Percentiles rank a stretch among this genome's conserved stretches.
Evolutionary conservation across 1,140 invertebrate genomes (phyloP).

Genomic region (Brachionus asplanchnoidis): DNA sequence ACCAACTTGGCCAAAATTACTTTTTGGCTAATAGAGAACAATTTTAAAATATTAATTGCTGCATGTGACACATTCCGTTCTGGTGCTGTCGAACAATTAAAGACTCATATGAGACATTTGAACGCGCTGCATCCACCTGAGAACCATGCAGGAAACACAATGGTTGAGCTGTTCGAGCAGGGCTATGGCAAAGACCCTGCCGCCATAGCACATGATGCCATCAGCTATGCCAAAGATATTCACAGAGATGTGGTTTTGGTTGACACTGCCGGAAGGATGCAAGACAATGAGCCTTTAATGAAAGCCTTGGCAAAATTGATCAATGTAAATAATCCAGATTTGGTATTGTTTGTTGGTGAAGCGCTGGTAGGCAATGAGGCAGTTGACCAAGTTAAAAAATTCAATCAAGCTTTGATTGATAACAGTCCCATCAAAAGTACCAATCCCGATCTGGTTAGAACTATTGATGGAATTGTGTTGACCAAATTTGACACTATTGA

Average conservation of each 20-base stretch:
- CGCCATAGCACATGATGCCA: conserved; percentile 92
- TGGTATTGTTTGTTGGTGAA: conserved; percentile 97
- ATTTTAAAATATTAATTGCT: conserved; percentile 88
- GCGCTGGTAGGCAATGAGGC: conserved; percentile 99
- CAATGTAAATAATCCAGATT: conserved; percentile 86
- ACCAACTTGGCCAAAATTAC: conserved; percentile 98
- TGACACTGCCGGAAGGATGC: conserved; percentile 98
- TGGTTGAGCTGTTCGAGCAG: conserved; percentile 85
- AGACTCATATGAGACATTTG: conserved; percentile 87
- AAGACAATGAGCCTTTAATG: conserved; percentile 99
- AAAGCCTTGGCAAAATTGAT: conserved; percentile 82
- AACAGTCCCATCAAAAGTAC: conserved; percentile 69
- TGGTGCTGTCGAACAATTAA: conserved; percentile 94
- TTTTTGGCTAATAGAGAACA: conserved; percentile 98
- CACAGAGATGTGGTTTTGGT: conserved; percentile 78
- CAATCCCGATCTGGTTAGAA: conserved; percentile 63
- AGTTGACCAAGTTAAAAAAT: conserved; percentile 96
- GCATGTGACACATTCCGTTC: conserved; percentile 99
- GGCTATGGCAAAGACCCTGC: conserved; percentile 95
- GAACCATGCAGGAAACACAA: conserved; percentile 60
- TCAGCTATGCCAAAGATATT: conserved; percentile 64
- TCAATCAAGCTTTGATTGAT: conserved; percentile 83
- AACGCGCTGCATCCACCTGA: conserved; percentile 84
- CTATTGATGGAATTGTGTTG: conserved; percentile 91
- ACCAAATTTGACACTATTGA: conserved; percentile 99